A percentile compares a stretch with the other conserved stretches of the same genome.
Evolutionary conservation across 2,888 invertebrate genomes (phyloP).

Genomic region (Pegoplata infirma): DNA sequence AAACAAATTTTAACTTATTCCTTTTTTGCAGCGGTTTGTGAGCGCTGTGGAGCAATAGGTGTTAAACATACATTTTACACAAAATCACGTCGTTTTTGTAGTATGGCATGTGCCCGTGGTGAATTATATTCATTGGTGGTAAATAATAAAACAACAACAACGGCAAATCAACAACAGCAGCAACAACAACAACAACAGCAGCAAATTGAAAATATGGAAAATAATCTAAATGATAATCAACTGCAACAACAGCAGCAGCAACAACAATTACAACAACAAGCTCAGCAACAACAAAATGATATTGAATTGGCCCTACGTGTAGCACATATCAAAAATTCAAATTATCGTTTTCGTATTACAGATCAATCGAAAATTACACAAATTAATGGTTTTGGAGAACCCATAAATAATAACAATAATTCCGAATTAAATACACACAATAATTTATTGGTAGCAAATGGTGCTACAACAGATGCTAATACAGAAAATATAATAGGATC

Average conservation of each 20-base stretch:
- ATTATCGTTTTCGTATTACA: slow-evolving; percentile 77
- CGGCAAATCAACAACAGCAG: slow-evolving; percentile 44
- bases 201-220: slow-evolving; percentile 50
- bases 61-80: slow-evolving; percentile 93
- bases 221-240: slow-evolving; percentile 48
- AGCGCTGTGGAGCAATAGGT: slow-evolving; percentile 90
- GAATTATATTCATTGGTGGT: slow-evolving; percentile 76
- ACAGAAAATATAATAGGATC: slow-evolving; percentile 60
- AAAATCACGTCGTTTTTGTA: slow-evolving; percentile 88
- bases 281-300: slow-evolving; percentile 70
- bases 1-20: too few species aligned
- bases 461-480: slow-evolving; percentile 36
- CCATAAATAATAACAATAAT: slow-evolving; percentile 64
- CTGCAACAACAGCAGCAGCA: slow-evolving; percentile 56
- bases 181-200: slow-evolving; percentile 53
- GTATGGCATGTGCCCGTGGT: slow-evolving; percentile 87
- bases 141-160: slow-evolving; percentile 70
- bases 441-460: slow-evolving; percentile 47
- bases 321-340: slow-evolving; percentile 76
- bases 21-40: slow-evolving; percentile 86
- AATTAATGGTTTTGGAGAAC: slow-evolving; percentile 74
- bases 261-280: slow-evolving; percentile 42
- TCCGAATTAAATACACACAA: slow-evolving; percentile 26
- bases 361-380: slow-evolving; percentile 76
- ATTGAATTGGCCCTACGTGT: slow-evolving; percentile 76